Percentiles rank a stretch among this genome's conserved stretches.
Conservation (phyloP, 2,888 invertebrate genomes). For the Nymphalis c-album region DNA sequence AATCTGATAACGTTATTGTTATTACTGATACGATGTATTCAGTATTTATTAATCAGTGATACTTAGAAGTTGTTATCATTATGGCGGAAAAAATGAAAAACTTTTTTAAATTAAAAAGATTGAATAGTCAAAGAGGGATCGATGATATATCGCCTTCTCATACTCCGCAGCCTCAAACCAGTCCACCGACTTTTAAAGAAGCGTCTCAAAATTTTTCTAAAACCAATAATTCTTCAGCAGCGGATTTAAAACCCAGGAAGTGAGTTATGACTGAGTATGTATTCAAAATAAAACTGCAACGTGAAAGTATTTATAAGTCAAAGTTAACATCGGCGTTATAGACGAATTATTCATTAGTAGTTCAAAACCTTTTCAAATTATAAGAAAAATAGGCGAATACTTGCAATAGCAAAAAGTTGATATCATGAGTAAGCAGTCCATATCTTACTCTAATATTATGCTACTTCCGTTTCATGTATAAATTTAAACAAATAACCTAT, state of each 20-base stretch:
- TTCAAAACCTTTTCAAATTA: no score
- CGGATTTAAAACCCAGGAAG: conserved; percentile 60
- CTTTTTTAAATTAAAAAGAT: conserved; percentile 65
- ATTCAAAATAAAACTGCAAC: no score
- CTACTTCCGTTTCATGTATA: no score
- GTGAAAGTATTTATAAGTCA: no score
- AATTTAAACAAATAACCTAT: no score
- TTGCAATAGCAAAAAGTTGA: no score
- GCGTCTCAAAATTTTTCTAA: conserved; percentile 25
- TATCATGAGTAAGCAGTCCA: no score
- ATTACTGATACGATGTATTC: conserved; percentile 25
- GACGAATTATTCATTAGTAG: no score
- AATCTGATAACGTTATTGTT: conserved; percentile 37
- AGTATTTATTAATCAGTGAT: conserved; percentile 28
- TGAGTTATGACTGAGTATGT: conserved; percentile 42
- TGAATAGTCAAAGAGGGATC: conserved; percentile 53
- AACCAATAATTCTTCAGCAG: conserved; percentile 37
- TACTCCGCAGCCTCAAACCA: conserved; percentile 38
- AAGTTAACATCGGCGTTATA: no score
- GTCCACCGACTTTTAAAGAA: conserved; percentile 41
- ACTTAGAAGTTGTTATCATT: conserved; percentile 16
- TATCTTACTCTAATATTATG: no score
- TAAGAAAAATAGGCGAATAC: no score
- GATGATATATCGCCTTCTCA: conserved; percentile 42
- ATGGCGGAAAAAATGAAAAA: conserved; percentile 72